phyloP scores from a whole-genome alignment of 2,113 vertebrate species.

The Muscicapa adusta region DNA sequence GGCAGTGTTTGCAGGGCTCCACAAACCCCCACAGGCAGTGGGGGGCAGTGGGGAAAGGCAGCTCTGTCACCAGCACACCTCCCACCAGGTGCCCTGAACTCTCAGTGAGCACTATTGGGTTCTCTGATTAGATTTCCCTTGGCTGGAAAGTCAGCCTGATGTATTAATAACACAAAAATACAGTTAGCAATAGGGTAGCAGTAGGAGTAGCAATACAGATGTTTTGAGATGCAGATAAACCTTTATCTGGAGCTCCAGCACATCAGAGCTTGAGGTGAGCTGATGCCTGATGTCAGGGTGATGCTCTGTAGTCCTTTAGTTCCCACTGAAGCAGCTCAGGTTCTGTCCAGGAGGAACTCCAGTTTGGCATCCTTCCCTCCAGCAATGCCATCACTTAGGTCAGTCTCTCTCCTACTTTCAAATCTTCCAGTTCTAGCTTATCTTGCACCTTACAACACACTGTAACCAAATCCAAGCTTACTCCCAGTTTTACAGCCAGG shows the following conservation, averaged over 20 bases:
- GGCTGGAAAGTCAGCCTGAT: background rate
- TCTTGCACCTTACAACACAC: background rate
- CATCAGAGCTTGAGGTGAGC: background rate
- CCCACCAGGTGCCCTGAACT: background rate
- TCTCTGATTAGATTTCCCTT: background rate
- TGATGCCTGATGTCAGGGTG: background rate
- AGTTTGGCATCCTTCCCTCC: background rate
- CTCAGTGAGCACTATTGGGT: background rate
- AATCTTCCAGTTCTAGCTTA: background rate
- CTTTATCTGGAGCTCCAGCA: background rate
- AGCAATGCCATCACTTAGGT: accelerated
- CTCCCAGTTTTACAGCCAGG: background rate
- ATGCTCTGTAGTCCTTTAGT: background rate
- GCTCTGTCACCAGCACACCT: background rate
- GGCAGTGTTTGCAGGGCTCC: background rate
- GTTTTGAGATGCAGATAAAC: background rate
- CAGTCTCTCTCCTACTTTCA: background rate
- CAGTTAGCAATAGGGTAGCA: background rate
- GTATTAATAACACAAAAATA: background rate
- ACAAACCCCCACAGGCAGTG: accelerated
- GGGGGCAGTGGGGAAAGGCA: background rate
- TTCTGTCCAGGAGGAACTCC: background rate
- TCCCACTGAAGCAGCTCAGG: background rate
- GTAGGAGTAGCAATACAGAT: background rate
- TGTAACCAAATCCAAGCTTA: background rate